Evolutionary conservation across 1,140 invertebrate genomes (phyloP).

Genomic region (Ephestia elutella): DNA sequence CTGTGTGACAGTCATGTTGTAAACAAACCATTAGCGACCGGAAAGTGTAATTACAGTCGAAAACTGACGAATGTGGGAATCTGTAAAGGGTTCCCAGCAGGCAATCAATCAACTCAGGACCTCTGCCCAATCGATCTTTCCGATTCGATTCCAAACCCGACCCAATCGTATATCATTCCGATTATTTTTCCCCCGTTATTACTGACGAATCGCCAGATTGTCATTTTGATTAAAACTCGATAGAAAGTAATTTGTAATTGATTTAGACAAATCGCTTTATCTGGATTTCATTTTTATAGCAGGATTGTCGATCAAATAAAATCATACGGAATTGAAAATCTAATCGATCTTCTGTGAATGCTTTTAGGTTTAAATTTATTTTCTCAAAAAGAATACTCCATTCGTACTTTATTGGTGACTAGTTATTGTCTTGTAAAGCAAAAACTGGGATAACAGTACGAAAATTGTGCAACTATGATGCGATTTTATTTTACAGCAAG

Average conservation of each 20-base stretch:
- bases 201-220: conserved; percentile 5
- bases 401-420: too few relatives aligned
- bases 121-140: conserved; percentile 9
- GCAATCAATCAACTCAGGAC: conserved; percentile 13
- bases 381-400: too few relatives aligned
- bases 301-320: background rate
- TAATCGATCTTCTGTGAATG: too few relatives aligned
- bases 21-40: background rate
- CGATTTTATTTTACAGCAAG: too few relatives aligned
- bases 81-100: conserved; percentile 10
- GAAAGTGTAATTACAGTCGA: conserved; percentile 2
- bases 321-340: too few relatives aligned
- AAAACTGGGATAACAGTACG: too few relatives aligned
- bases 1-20: background rate
- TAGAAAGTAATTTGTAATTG: background rate
- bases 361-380: too few relatives aligned
- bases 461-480: too few relatives aligned
- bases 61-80: conserved; percentile 14
- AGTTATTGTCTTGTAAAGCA: too few relatives aligned
- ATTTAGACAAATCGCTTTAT: background rate
- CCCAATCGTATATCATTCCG: conserved; percentile 7
- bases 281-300: background rate
- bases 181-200: conserved; percentile 9
- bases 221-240: conserved; percentile 1
- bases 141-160: conserved; percentile 1